Percentiles rank a stretch among this genome's conserved stretches.
phyloP scores from a whole-genome alignment of 2,888 invertebrate species.

The Parapristionchus giblindavisi region DNA sequence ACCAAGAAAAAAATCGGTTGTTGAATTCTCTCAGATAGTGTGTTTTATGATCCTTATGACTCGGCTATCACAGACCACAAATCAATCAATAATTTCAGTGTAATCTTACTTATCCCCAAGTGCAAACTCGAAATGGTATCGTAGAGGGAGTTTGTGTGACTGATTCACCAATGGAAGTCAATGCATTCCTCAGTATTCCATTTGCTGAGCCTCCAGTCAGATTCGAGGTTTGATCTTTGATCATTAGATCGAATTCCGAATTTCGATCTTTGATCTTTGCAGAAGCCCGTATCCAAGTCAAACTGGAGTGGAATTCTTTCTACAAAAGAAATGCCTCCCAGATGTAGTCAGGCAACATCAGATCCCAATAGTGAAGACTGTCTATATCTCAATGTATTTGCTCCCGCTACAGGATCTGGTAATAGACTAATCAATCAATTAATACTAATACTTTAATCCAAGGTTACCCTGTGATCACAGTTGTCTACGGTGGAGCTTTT shows the following conservation, averaged over 20 bases:
- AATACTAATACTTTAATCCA: neutral
- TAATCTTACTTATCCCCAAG: neutral
- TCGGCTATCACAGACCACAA: no score
- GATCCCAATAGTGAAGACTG: conserved; percentile 24
- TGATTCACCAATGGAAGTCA: conserved; percentile 7
- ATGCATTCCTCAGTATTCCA: conserved; percentile 6
- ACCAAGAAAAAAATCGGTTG: no score
- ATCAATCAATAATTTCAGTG: conserved; percentile 10
- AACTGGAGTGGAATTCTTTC: conserved; percentile 1
- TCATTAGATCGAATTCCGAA: neutral
- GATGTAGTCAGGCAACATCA: neutral
- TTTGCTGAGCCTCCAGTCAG: conserved; percentile 11
- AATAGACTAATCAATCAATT: neutral
- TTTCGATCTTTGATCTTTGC: neutral
- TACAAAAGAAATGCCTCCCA: neutral
- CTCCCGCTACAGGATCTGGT: conserved; percentile 2
- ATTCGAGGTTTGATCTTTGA: neutral
- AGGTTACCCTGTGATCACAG: conserved; percentile 1
- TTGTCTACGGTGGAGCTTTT: conserved; percentile 23
- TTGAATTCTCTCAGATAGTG: no score
- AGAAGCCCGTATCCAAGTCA: conserved; percentile 4
- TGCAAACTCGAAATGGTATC: conserved; percentile 7
- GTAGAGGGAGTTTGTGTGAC: conserved; percentile 25
- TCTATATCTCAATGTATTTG: conserved; percentile 25
- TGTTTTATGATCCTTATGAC: no score